phyloP scores from a whole-genome alignment of 2,113 vertebrate species.

The Cryptotis parvus region DNA sequence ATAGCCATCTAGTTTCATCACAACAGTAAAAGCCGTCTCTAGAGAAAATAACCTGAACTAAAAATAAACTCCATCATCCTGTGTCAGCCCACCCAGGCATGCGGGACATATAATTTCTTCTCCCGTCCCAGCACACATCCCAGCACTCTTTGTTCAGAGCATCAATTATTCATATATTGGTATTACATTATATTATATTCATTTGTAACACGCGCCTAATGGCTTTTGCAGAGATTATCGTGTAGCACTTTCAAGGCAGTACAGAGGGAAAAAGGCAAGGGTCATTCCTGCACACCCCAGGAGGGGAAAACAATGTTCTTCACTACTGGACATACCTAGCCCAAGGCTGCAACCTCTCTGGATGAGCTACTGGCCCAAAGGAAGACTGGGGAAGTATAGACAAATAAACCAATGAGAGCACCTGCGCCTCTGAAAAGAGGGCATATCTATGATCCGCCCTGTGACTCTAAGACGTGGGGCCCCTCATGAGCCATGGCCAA shows the following conservation, averaged over 20 bases:
- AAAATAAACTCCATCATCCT: constrained; percentile 42
- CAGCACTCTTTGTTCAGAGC: constrained; percentile 38
- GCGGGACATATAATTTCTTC: neutral
- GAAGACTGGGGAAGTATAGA: neutral
- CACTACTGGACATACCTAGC: neutral
- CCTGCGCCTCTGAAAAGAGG: neutral
- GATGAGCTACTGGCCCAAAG: neutral
- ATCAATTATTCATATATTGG: constrained; percentile 39
- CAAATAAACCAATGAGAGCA: neutral
- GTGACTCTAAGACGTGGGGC: neutral
- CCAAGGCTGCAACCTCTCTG: neutral
- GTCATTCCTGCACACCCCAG: neutral
- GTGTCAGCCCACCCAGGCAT: neutral
- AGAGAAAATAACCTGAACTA: constrained; percentile 45
- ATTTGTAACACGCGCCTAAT: constrained; percentile 10
- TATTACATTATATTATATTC: constrained; percentile 24
- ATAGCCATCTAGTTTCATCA: constrained; percentile 41
- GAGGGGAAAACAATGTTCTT: neutral
- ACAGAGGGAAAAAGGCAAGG: neutral
- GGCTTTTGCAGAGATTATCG: constrained; percentile 39
- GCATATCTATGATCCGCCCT: neutral
- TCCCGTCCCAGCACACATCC: neutral
- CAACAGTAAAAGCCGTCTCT: constrained; percentile 25
- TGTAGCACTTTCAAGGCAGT: neutral
- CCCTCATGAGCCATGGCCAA: neutral